Conservation (phyloP, 30 jellyfish, hydroid and myxozoan genomes). For the Hydractinia symbiolongicarpus region DNA sequence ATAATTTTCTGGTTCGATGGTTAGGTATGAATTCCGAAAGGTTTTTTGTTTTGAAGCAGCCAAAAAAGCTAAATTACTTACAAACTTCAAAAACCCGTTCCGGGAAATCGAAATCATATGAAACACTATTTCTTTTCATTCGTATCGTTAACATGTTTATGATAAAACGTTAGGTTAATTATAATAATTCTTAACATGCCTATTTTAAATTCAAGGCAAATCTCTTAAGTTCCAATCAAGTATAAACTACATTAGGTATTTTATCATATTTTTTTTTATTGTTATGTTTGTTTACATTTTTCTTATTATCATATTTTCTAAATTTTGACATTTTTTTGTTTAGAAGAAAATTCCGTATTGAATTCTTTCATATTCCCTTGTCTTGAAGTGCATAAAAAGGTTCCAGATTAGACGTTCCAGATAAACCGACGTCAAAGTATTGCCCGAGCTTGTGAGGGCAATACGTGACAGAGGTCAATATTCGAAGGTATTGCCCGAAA, state of each 20-base stretch:
- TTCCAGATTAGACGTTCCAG: no score
- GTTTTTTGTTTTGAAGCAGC: no score
- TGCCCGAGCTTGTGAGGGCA: no score
- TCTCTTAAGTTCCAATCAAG: no score
- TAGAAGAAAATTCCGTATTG: neutral
- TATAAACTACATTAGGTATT: no score
- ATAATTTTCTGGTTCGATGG: neutral
- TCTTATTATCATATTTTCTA: neutral
- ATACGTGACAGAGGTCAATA: no score
- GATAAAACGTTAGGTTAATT: neutral
- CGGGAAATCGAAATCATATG: neutral
- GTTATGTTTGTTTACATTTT: neutral
- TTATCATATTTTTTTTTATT: neutral
- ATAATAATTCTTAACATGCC: neutral
- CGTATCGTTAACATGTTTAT: neutral
- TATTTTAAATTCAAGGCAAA: no score
- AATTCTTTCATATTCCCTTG: neutral
- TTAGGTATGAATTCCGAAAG: neutral
- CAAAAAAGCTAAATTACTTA: no score
- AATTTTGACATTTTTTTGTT: neutral
- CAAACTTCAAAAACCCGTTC: conserved; percentile 4
- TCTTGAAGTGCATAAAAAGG: neutral
- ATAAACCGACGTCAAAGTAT: no score
- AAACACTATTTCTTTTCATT: neutral
- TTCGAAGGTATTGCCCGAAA: no score